Evolutionary conservation across 2,888 invertebrate species (phyloP).

Genomic region (Lysandra bellargus): DNA sequence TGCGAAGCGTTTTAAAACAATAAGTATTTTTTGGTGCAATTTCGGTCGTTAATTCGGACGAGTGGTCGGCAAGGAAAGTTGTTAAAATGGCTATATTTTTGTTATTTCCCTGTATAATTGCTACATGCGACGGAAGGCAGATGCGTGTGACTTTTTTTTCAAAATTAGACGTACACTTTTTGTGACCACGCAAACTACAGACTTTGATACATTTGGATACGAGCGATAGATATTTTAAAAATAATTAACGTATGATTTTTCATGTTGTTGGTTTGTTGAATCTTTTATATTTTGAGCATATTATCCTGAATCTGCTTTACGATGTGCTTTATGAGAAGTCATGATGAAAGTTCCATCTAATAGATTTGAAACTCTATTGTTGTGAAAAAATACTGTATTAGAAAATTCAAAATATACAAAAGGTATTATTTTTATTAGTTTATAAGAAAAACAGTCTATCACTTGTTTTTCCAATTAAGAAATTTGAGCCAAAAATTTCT

Average conservation of each 20-base stretch:
- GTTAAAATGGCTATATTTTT: constrained; percentile 58
- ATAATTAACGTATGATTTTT: too few species aligned
- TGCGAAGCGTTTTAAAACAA: constrained; percentile 46
- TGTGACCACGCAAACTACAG: constrained; percentile 42
- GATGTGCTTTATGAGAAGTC: too few species aligned
- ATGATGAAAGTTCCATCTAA: too few species aligned
- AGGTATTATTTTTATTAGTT: not conserved
- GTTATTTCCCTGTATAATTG: constrained; percentile 68
- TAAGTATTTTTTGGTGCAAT: constrained; percentile 54
- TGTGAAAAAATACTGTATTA: too few species aligned
- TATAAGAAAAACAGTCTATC: too few species aligned
- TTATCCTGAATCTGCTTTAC: too few species aligned
- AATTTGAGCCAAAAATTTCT: too few species aligned
- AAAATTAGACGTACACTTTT: constrained; percentile 60
- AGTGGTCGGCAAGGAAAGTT: constrained; percentile 53
- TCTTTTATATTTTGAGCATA: too few species aligned
- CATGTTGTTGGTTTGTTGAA: too few species aligned
- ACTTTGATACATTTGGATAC: constrained; percentile 37
- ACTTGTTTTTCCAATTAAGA: too few species aligned
- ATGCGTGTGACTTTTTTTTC: constrained; percentile 69
- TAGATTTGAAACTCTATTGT: too few species aligned
- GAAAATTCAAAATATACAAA: too few species aligned
- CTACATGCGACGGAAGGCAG: constrained; percentile 65
- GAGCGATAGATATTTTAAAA: not conserved
- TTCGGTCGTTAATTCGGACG: constrained; percentile 52